Evolutionary conservation across 2,888 invertebrate species (phyloP), one percentile per base, ranked within the genome.

Genomic region (Leptinotarsa rubiginosa): DNA sequence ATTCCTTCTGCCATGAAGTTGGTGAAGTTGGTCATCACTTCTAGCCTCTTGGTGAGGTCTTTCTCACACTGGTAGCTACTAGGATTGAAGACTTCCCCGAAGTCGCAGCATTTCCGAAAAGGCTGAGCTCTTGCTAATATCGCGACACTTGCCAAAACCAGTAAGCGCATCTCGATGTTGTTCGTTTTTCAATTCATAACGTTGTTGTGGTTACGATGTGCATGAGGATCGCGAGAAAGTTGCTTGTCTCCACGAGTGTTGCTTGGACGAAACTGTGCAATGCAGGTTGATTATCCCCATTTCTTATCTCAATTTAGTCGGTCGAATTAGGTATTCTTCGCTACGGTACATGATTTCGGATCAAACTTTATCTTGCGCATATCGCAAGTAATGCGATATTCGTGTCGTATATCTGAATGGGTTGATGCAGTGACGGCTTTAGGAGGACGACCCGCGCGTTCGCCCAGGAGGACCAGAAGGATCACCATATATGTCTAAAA

Each of bases 31-130:
- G 74, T 70, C 41, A 59, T 18, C 22, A 79, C 69, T 22, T 68
- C 67, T 18, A 70, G 52, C 49, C 76, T 71, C 41, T 56, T 73
- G 5, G 65, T 65, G 64, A 64, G 49, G 67, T 74, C 74, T 67
- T 71, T 52, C 10, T 10, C 41, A 41, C 41, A 41, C 15, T 47
- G 50, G 65, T 77, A 79, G 4, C 50, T 47, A 25, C 25, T 71
- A n/a, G 72, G 50, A 47, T 75, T 15, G 13, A 75, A 31, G 50
- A 75, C 62, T 66, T 75, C 47, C 1, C 70, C 69, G 31, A 62
- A 31, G 12, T 59, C 70, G 64, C 75, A 75, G 22, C 75, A 75
- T 72, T 75, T 75, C 66, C 62, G 62, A 5, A 20, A 31, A 1
- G 41, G 18, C 13, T 56, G 41, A 15, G 56, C 69, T 7, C 18